Evolutionary conservation across 1,140 invertebrate species (phyloP), one percentile per base, ranked within the genome.

Genomic region (Heliconius himera): DNA sequence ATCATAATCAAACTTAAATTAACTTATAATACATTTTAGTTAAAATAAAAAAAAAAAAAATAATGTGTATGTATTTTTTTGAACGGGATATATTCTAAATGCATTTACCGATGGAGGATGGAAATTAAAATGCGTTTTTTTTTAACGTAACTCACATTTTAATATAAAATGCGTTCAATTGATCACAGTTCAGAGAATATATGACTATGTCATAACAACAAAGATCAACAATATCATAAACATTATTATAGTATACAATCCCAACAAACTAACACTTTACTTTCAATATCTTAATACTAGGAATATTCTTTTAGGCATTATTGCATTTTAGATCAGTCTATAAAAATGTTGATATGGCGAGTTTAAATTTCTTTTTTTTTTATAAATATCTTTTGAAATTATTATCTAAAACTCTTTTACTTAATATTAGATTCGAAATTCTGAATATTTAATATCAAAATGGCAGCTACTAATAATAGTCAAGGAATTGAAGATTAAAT

Each of bases 161-260:
- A 94, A 93, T 94, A 89, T 91, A 91, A 94, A 94, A 94, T 92
- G 92, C 91, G 90, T 85, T 66, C 60, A 13, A 54, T 81, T 84
- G 83, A 93, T 92, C 90, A 93, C 90, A 93, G 88, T 90, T 90
- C 82, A 82, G 20, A 56, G 41, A 66, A 66, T 72, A 77, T 72
- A 75, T 38, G 70, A 73, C 79, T 82, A 78, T 74, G 78, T 82
- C 82, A 84, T 81, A 85, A 88, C 73, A 87, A 88, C 80, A 85
- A 83, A 82, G 60, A 81, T 78, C 73, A 84, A 85, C 60, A 82
- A 38, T 72, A 6, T 71, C 41, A 41, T 72, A 72, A 36, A 41
- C 29, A 72, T 41, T 72, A 38, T 26, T n/a, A 72, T 72, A 72
- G 38, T 38, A 20, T 72, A 72, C 38, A 72, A 41, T 72, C 70